Conservation (phyloP, 2,113 vertebrate species). For the Oncorhynchus clarkii region DNA sequence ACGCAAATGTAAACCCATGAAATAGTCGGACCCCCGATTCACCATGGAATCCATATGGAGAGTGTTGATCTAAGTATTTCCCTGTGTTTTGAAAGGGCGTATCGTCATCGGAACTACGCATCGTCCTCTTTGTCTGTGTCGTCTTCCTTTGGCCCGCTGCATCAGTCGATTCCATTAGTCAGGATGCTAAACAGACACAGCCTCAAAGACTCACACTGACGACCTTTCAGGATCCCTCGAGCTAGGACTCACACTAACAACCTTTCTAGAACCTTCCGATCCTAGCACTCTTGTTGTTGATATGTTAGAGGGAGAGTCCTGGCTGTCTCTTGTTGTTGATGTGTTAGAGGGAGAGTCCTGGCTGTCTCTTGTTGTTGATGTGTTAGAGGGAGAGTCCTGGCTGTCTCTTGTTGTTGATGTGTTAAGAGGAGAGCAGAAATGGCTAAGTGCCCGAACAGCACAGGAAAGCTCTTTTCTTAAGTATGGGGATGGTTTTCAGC, state of each 20-base stretch:
- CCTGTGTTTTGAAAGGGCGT: slow-evolving; percentile 47
- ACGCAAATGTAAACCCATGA: slow-evolving; percentile 50
- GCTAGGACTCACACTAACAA: neutral
- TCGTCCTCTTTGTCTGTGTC: slow-evolving; percentile 12
- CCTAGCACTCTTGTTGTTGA: neutral
- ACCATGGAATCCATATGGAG: slow-evolving; percentile 30
- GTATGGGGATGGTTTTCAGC: slow-evolving; percentile 46
- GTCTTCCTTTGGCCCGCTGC: slow-evolving; percentile 31
- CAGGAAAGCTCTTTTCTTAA: slow-evolving; percentile 29
- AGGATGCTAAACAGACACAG: slow-evolving; percentile 40
- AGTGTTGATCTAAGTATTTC: slow-evolving; percentile 34
- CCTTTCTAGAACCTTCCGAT: slow-evolving; percentile 42
- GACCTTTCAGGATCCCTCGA: too few relatives aligned
- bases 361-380: slow-evolving; percentile 44
- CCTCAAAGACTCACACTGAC: neutral
- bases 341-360: slow-evolving; percentile 15
- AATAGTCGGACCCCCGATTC: slow-evolving; percentile 42
- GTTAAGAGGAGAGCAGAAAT: slow-evolving; percentile 27
- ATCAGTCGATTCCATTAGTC: slow-evolving; percentile 10
- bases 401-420: too few relatives aligned
- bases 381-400: slow-evolving; percentile 16
- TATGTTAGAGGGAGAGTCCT: too few relatives aligned
- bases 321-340: slow-evolving; percentile 43
- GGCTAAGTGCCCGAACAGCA: slow-evolving; percentile 36
- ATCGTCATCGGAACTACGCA: slow-evolving; percentile 14